Percentiles rank a stretch among this genome's conserved stretches.
phyloP scores from a whole-genome alignment of 2,113 vertebrate species.

The Australoheros scitulus region DNA sequence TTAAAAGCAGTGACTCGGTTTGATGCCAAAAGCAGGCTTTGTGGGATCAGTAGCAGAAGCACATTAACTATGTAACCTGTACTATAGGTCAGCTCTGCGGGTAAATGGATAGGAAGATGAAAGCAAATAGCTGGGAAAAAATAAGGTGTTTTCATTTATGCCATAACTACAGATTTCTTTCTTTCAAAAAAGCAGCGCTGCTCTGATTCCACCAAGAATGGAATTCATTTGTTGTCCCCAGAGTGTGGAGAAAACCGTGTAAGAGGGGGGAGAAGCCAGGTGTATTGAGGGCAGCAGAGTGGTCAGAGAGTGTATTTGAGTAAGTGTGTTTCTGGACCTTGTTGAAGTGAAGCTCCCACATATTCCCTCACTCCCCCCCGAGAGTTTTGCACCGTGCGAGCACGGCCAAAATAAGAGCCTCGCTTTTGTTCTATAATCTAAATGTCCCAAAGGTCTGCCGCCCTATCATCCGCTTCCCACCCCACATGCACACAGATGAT shows the following conservation, averaged over 20 bases:
- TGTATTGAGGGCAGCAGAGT: conserved; percentile 5
- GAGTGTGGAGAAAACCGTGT: background rate
- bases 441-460: conserved; percentile 14
- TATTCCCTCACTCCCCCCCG: background rate
- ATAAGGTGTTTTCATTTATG: background rate
- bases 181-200: background rate
- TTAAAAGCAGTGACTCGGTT: background rate
- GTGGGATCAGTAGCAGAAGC: background rate
- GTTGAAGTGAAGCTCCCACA: conserved; percentile 1
- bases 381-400: conserved; percentile 5
- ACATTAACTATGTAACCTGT: background rate
- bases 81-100: background rate
- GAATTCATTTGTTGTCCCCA: background rate
- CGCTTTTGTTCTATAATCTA: conserved; percentile 14
- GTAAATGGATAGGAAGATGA: background rate
- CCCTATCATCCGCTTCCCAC: background rate
- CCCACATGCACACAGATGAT: background rate
- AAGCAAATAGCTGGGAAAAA: background rate
- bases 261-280: background rate
- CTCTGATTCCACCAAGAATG: background rate
- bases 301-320: conserved; percentile 10
- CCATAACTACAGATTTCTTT: background rate
- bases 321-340: conserved; percentile 20
- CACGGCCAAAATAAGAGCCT: background rate
- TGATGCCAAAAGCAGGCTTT: background rate